Evolutionary conservation across 2,797 vertebrate species (phyloP), one percentile per base, ranked within the genome.

Genomic region (Aldrovandia affinis): DNA sequence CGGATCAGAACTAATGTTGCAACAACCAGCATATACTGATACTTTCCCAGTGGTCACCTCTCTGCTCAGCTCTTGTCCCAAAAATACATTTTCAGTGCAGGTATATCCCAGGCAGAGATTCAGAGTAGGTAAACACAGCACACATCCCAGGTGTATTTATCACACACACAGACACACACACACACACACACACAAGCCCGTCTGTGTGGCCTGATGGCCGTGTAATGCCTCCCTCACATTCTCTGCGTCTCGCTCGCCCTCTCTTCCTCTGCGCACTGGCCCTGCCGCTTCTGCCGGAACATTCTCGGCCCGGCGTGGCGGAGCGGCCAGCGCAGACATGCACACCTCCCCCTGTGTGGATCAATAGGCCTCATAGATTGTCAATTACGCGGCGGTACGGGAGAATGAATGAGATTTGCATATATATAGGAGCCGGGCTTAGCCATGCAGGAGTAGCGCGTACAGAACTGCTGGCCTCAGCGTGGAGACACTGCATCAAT

Each of bases 301-400:
- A 9, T 36, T 70, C 65, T 70, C 65, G 25, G 30, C 10, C 10
- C 28, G 28, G 4, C 77, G n/a, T 15, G 44, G 30, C 63, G 18
- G 2, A 79, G 14, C 44, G 12, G 28, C 7, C 78, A 3, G 15
- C 30, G 28, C 78, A 78, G 44, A 50, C 20, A 52, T n/a, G 12
- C 39, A 52, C 42, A 22, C 77, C 9, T 28, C 42, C 12, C 42
- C 8, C 20, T 55, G 50, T 80, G 70, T 44, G 82, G 91, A 95
- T 95, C 95, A 93, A 95, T 95, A 94, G 81, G 83, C 84, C 88
- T 93, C 94, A 94, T 94, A 94, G 93, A 94, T 94, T 91, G 93
- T 93, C 93, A 93, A 91, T 94, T 94, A 93, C 57, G 6, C 85
- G 6, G 88, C 75, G 81, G 86, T 89, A 88, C 81, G 89, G 88